A percentile compares a stretch with the other conserved stretches of the same genome.
Evolutionary conservation across 2,888 invertebrate genomes (phyloP).

Genomic region (Sarcophaga variegata): DNA sequence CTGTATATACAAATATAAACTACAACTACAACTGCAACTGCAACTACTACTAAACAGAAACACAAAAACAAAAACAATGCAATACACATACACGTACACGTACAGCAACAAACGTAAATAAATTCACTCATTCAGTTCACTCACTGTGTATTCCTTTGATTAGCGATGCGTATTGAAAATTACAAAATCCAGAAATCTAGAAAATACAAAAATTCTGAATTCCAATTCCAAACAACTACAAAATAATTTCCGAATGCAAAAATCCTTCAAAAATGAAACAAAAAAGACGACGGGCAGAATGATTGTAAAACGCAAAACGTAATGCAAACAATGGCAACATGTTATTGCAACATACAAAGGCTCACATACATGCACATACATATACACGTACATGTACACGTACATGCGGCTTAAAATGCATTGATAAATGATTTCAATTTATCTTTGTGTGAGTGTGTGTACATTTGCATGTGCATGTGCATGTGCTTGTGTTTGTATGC

Average conservation of each 20-base stretch:
- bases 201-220: not conserved
- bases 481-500: not conserved
- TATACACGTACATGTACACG: not conserved
- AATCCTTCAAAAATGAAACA: not conserved
- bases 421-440: too few species aligned
- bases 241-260: not conserved
- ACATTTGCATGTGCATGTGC: constrained; percentile 14
- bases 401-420: not conserved
- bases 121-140: too few species aligned
- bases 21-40: too few species aligned
- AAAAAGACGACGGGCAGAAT: not conserved
- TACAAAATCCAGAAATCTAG: not conserved
- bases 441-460: not conserved
- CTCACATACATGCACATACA: not conserved
- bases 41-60: too few species aligned
- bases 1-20: not conserved
- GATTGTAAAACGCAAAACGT: not conserved
- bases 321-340: not conserved
- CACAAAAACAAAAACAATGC: too few species aligned
- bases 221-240: not conserved
- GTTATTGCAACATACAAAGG: not conserved
- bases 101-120: too few species aligned
- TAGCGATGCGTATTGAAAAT: constrained; percentile 67
- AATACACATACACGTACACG: not conserved
- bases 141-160: constrained; percentile 60